phyloP scores from a whole-genome alignment of 2,797 vertebrate genomes.

The Smutsia gigantea region DNA sequence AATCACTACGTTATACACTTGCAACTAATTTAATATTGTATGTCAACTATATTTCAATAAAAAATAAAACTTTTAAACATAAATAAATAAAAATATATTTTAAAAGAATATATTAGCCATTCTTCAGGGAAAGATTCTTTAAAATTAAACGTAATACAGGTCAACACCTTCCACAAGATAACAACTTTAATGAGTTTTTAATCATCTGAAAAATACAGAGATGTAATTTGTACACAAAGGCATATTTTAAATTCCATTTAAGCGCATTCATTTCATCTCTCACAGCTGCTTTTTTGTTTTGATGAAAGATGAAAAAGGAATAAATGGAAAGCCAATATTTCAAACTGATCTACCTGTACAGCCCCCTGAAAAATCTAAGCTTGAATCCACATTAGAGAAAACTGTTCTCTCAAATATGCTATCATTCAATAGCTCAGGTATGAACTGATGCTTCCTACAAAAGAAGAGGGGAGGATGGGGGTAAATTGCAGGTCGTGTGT shows the following conservation, averaged over 20 bases:
- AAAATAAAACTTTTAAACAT: no score
- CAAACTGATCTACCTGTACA: not conserved
- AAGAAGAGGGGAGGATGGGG: not conserved
- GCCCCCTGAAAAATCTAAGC: not conserved
- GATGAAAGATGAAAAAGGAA: constrained; percentile 47
- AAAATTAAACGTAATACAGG: constrained; percentile 41
- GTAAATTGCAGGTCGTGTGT: not conserved
- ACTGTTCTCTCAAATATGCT: not conserved
- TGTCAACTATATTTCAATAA: no score
- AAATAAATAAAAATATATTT: not conserved
- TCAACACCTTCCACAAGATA: constrained; percentile 11
- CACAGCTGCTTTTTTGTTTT: constrained; percentile 46
- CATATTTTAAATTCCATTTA: constrained; percentile 56
- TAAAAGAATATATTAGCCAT: not conserved
- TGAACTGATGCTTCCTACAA: not conserved
- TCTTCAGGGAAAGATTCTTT: constrained; percentile 36
- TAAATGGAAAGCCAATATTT: constrained; percentile 18
- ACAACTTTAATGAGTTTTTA: constrained; percentile 40
- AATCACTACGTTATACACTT: no score
- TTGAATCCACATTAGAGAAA: not conserved
- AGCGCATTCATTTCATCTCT: constrained; percentile 21
- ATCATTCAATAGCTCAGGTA: not conserved
- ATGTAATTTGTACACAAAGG: constrained; percentile 21
- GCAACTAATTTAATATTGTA: no score
- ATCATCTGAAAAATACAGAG: constrained; percentile 39